A percentile compares a stretch with the other conserved stretches of the same genome.
These are phyloP conservation scores for Dreissena polymorpha DNA, from an alignment of 1,140 invertebrate species.

Conservation along the genomic window DNA sequence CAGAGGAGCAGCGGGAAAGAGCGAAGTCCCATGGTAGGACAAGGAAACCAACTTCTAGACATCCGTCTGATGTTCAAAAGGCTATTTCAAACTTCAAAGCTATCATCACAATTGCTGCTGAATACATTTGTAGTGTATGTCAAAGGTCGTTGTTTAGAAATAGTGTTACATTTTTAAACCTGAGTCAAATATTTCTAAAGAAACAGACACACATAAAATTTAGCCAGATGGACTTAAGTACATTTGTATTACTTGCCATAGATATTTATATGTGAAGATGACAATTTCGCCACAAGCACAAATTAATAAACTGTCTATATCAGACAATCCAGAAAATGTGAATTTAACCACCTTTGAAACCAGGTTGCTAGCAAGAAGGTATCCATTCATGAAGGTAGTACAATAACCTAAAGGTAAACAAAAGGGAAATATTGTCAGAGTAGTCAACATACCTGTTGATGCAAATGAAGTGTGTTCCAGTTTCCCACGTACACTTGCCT, in stretches of 20 bases:
- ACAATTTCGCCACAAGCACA: constrained; percentile 5
- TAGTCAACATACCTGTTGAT: constrained; percentile 49
- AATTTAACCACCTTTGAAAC: constrained; percentile 20
- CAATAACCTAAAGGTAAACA: neutral
- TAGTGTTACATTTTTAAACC: neutral
- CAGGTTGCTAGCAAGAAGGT: constrained; percentile 25
- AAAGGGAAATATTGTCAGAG: constrained; percentile 5
- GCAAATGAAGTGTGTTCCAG: constrained; percentile 13
- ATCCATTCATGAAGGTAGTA: constrained; percentile 37
- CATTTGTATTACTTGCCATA: neutral
- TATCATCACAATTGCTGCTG: neutral
- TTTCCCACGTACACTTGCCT: constrained; percentile 30
- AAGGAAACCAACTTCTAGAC: too few relatives aligned
- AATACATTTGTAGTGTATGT: neutral
- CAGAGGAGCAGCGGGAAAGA: too few relatives aligned
- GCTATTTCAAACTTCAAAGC: neutral
- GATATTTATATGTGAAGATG: neutral
- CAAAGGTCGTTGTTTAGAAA: neutral
- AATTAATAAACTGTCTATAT: neutral
- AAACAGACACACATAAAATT: neutral
- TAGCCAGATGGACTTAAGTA: neutral
- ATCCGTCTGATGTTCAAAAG: neutral
- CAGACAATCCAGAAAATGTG: constrained; percentile 3
- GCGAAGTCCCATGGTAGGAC: too few relatives aligned
- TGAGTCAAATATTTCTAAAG: neutral